Evolutionary conservation across 2,888 invertebrate genomes (phyloP).

Genomic region (Timema cristinae): DNA sequence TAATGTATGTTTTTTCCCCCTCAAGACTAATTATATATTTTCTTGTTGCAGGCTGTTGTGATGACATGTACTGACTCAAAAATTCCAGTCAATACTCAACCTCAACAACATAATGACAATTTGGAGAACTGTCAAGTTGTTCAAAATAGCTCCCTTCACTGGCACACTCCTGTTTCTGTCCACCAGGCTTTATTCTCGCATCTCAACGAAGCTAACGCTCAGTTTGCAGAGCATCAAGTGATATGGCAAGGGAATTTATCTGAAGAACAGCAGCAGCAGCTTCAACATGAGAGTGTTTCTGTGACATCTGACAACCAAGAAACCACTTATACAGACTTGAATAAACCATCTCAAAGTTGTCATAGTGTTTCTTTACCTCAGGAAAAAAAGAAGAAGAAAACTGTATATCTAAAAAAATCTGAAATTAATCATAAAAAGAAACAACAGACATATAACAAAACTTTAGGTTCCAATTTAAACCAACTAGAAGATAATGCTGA

Average conservation of each 20-base stretch:
- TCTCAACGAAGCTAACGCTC: constrained; percentile 42
- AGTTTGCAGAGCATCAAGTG: constrained; percentile 46
- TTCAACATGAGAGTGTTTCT: too few species aligned
- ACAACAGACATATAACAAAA: too few species aligned
- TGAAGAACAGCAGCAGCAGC: background rate
- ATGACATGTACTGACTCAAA: background rate
- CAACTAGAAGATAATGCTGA: constrained; percentile 65
- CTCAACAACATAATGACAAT: constrained; percentile 33
- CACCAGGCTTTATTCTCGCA: constrained; percentile 45
- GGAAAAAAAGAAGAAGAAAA: background rate
- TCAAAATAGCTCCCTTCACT: constrained; percentile 43
- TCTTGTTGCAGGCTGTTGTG: constrained; percentile 25
- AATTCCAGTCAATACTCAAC: background rate
- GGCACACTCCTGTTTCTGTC: constrained; percentile 54
- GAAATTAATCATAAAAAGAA: background rate
- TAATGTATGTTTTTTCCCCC: too few species aligned
- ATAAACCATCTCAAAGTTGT: background rate
- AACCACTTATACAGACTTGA: background rate
- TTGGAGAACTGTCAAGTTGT: constrained; percentile 29
- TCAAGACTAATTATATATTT: background rate
- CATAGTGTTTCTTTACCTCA: background rate
- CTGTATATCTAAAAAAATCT: background rate
- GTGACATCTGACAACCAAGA: too few species aligned
- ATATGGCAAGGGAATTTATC: constrained; percentile 57
- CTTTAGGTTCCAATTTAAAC: background rate